Base-by-base conservation (phyloP, 1,140 invertebrate genomes). In the Telenomus remus region DNA sequence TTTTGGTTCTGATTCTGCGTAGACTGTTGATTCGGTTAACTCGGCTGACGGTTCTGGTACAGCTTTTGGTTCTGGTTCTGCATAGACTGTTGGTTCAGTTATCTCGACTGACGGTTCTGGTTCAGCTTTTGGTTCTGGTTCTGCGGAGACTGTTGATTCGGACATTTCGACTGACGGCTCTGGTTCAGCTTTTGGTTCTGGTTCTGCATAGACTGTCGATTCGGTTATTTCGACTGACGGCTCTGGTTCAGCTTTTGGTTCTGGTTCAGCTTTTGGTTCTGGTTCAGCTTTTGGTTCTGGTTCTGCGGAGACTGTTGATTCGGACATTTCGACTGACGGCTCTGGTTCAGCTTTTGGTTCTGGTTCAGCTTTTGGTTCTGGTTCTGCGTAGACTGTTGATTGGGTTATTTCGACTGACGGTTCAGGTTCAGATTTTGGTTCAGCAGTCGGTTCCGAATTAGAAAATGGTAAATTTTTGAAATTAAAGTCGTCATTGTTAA, bases 341-440 rank as follows among this genome's bases (percentile, higher is more conserved):
- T 10, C 53, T 1, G 79, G 64, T 69, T 81, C 73, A 11, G 54
- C 59, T 61, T 79, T 57, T n/a, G 68, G 16, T 37, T 77, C 77
- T 0, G 82, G 57, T 76, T 83, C 78, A 14, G 80, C 70, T 56
- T 79, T 77, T 6, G 83, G 46, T 79, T 78, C 78, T 6, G 83
- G 59, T 81, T 81, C 74, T 5, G 27, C 19, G 15, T 42, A 54
- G 7, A n/a, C n/a, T n/a, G n/a, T n/a, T n/a, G 34, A 11, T 39
- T 49, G 13, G 19, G 19, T 35, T 10, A 8, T 39, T 39, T 11
- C 3, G 37, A 11, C 1, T 35, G 60, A n/a, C 44, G 81, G 69
- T 66, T 76, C 57, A 9, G 85, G 57, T 56, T 48, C 39, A 7
- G 65, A 46, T 60, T 68, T 42, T 34, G 78, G 59, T 60, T 47